Evolutionary conservation across 2,113 vertebrate genomes (phyloP).

Genomic region (Cynopterus brachyotis): DNA sequence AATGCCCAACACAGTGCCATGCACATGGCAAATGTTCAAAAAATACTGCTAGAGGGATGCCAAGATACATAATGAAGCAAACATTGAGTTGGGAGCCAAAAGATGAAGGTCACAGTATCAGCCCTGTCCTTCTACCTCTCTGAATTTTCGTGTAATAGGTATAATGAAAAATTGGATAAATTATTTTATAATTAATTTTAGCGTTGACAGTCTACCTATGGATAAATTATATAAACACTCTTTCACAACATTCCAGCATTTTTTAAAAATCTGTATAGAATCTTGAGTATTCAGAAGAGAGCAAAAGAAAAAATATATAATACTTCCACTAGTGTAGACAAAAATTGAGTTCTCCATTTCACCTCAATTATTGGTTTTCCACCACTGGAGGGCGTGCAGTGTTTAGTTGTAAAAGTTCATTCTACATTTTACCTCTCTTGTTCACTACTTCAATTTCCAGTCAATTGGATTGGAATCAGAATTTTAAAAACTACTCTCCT

Average conservation of each 20-base stretch:
- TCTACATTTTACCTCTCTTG: not conserved
- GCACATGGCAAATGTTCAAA: not conserved
- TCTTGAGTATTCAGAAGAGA: not conserved
- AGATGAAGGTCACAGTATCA: not conserved
- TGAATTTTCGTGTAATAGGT: not conserved
- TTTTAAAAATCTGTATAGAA: not conserved
- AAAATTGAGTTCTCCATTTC: not conserved
- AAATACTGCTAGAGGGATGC: not conserved
- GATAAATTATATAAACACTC: not conserved
- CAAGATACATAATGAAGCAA: not conserved
- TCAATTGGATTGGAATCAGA: not conserved
- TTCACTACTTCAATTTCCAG: not conserved
- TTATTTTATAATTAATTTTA: not conserved
- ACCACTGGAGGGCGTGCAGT: constrained; percentile 68
- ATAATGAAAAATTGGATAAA: not conserved
- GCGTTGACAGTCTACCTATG: not conserved
- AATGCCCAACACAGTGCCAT: not conserved
- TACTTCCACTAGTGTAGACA: not conserved
- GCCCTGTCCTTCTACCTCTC: not conserved
- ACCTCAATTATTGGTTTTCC: not conserved
- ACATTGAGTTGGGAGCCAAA: not conserved
- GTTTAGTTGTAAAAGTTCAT: constrained; percentile 43
- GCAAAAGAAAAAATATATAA: not conserved
- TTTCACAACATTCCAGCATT: not conserved
- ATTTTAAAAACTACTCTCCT: not conserved